phyloP scores from a whole-genome alignment of 2,113 vertebrate genomes.

The Mus musculus region GRCm39 chr13:71910501-71911000 shows the following conservation, averaged over 20 bases:
- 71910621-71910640: neutral
- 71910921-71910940: neutral
- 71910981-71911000: neutral
- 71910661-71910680: no score
- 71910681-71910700: rapidly evolving
- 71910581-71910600: neutral
- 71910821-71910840: neutral
- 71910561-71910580: neutral
- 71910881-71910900: neutral
- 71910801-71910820: neutral
- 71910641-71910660: no score
- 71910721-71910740: neutral
- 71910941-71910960: neutral
- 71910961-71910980: neutral
- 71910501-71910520: neutral
- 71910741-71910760: neutral
- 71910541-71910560: neutral
- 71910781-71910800: neutral
- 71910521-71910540: neutral
- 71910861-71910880: neutral
- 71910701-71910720: neutral
- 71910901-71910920: no score
- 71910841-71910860: neutral
- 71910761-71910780: neutral
- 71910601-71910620: no score